A percentile compares a stretch with the other conserved stretches of the same genome.
phyloP scores from a whole-genome alignment of 2,888 invertebrate species.

The Machimus rusticus region DNA sequence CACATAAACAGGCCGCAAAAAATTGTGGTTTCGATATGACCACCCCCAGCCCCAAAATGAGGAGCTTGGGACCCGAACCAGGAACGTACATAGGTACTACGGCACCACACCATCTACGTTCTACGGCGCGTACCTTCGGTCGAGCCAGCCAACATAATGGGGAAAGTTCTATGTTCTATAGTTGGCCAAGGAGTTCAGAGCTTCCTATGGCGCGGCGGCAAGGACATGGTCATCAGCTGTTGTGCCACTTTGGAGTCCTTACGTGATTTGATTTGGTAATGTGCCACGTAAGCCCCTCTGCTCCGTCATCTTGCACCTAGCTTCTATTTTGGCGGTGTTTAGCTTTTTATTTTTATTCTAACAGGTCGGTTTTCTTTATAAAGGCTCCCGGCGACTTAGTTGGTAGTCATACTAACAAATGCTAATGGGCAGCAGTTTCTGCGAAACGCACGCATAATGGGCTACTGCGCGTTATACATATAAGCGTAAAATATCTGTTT shows the following conservation, averaged over 20 bases:
- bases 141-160: not conserved
- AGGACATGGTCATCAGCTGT: conserved; percentile 13
- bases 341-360: not conserved
- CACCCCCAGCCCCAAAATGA: not conserved
- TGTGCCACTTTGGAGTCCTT: not conserved
- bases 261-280: conserved; percentile 10
- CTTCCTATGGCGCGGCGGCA: not conserved
- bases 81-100: not conserved
- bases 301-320: not conserved
- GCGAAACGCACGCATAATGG: no score
- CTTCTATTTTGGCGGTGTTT: not conserved
- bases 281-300: not conserved
- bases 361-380: no score
- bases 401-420: no score
- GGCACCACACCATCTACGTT: not conserved
- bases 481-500: no score
- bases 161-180: not conserved
- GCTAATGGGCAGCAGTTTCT: no score
- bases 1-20: not conserved
- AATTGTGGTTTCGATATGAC: not conserved
- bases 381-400: no score
- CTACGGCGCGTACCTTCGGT: not conserved
- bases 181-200: not conserved
- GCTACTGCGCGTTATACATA: no score
- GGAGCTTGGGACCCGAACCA: not conserved